A percentile compares a stretch with the other conserved stretches of the same genome.
phyloP scores from a whole-genome alignment of 2,797 vertebrate genomes.

The Schizopygopsis pylzovi region DNA sequence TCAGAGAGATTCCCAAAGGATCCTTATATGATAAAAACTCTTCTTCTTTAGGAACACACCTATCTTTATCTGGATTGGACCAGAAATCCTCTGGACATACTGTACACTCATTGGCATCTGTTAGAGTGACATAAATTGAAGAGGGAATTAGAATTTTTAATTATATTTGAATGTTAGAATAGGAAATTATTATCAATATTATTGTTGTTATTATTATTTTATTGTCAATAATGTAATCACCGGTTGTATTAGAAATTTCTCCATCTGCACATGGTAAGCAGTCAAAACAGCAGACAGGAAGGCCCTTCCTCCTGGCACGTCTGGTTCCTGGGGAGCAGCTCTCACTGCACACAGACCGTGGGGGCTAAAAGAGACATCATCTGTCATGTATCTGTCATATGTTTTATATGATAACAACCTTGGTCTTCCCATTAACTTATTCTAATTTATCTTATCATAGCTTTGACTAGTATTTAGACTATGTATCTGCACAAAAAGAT shows the following conservation, averaged over 20 bases:
- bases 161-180: background rate
- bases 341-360: background rate
- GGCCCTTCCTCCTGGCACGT: background rate
- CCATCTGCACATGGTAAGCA: background rate
- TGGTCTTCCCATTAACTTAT: background rate
- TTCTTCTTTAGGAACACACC: constrained; percentile 50
- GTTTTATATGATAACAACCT: background rate
- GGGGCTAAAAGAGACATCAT: background rate
- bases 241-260: constrained; percentile 7
- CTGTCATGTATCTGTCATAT: background rate
- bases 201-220: too few species aligned
- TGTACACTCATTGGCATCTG: constrained; percentile 46
- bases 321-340: constrained; percentile 2
- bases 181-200: background rate
- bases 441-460: background rate
- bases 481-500: background rate
- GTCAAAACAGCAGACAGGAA: constrained; percentile 10
- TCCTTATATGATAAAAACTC: constrained; percentile 58
- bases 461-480: background rate
- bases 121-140: background rate
- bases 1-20: constrained; percentile 55
- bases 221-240: background rate
- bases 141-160: too few species aligned
- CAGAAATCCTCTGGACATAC: constrained; percentile 55
- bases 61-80: constrained; percentile 40